A percentile compares a stretch with the other conserved stretches of the same genome.
These are phyloP conservation scores for Lepidonotus clava DNA, from an alignment of 2,888 invertebrate species.

Conservation along the genomic window DNA sequence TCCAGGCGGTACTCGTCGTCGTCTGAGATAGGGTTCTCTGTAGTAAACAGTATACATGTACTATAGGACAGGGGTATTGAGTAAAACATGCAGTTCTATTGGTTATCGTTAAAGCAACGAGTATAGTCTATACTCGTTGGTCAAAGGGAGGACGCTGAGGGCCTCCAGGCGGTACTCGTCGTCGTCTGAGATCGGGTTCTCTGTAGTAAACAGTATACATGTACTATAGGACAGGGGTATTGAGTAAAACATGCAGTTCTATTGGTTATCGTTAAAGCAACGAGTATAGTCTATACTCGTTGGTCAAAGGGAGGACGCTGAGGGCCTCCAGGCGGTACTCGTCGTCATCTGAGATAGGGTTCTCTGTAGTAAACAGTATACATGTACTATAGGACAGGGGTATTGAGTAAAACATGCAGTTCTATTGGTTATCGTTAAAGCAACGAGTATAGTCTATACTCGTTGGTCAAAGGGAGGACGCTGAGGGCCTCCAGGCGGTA, in stretches of 20 bases:
- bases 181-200: slow-evolving; percentile 78
- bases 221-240: background rate
- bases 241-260: too few relatives aligned
- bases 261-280: too few relatives aligned
- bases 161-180: slow-evolving; percentile 79
- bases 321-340: slow-evolving; percentile 79
- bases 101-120: too few relatives aligned
- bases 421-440: too few relatives aligned
- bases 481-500: slow-evolving; percentile 79
- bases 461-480: slow-evolving; percentile 70
- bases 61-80: background rate
- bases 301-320: slow-evolving; percentile 72
- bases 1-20: slow-evolving; percentile 80
- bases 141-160: slow-evolving; percentile 73
- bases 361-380: slow-evolving; percentile 69
- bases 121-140: too few relatives aligned
- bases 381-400: background rate
- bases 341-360: slow-evolving; percentile 78
- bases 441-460: too few relatives aligned
- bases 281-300: too few relatives aligned
- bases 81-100: too few relatives aligned
- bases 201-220: slow-evolving; percentile 63
- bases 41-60: background rate
- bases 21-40: slow-evolving; percentile 78
- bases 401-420: background rate